These are phyloP conservation scores for Rhagologus leucostigma DNA, from an alignment of 2,113 vertebrate genomes.

Conservation along the genomic window DNA sequence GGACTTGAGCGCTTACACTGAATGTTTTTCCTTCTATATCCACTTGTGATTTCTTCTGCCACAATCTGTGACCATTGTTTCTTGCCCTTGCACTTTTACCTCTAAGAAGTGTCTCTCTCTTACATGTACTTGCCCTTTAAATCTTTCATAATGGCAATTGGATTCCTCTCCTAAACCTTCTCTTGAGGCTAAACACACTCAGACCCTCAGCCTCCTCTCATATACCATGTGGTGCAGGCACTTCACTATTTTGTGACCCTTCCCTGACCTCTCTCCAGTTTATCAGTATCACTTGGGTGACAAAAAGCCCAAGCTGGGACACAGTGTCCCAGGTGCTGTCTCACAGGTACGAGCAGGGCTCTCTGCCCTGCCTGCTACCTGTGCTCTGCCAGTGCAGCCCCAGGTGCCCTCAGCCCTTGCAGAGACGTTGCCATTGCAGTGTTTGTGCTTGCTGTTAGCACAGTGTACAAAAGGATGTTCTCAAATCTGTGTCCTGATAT, in stretches of 20 bases:
- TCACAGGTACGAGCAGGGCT: background rate
- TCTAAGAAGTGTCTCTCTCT: background rate
- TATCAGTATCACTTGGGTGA: background rate
- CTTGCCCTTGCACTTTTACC: background rate
- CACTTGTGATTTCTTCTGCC: background rate
- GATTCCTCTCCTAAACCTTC: background rate
- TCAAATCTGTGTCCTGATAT: background rate
- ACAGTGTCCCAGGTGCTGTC: background rate
- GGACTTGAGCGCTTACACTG: background rate
- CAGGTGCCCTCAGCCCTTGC: fast-evolving
- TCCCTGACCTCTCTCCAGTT: background rate
- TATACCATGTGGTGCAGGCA: background rate
- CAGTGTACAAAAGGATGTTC: background rate
- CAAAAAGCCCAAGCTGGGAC: background rate
- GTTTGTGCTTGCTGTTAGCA: background rate
- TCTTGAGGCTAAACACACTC: background rate
- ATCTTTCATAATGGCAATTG: background rate
- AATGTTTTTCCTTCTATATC: background rate
- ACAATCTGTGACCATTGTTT: background rate
- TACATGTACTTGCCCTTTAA: background rate
- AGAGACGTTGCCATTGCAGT: background rate
- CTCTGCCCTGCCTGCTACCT: background rate
- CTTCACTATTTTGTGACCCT: background rate
- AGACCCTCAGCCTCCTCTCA: background rate
- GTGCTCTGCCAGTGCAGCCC: background rate